These are phyloP conservation scores for Luperina testacea DNA, from an alignment of 2,888 invertebrate species.

Conservation along the genomic window DNA sequence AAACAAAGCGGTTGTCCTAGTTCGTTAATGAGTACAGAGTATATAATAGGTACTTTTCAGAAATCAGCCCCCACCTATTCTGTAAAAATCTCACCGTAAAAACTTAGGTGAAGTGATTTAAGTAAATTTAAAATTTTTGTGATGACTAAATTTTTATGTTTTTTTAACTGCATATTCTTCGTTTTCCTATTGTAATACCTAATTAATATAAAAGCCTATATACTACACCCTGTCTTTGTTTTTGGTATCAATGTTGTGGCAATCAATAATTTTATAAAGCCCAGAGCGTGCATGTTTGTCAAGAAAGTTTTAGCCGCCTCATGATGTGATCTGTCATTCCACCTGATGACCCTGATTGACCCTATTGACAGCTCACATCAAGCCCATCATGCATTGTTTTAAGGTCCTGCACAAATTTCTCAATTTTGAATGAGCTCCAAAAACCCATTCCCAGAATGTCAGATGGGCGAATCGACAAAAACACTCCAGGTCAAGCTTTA, in stretches of 20 bases:
- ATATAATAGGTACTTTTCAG: not conserved
- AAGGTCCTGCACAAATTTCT: not conserved
- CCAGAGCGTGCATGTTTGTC: too few relatives aligned
- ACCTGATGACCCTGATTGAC: too few relatives aligned
- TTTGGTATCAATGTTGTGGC: too few relatives aligned
- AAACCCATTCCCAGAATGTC: not conserved
- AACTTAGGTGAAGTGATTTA: not conserved
- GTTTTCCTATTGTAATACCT: too few relatives aligned
- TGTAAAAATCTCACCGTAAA: not conserved
- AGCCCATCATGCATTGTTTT: not conserved
- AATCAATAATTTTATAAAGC: too few relatives aligned
- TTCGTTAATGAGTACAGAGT: not conserved
- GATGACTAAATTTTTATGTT: too few relatives aligned
- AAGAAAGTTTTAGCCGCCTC: too few relatives aligned
- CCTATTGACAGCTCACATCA: not conserved
- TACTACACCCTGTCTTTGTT: too few relatives aligned
- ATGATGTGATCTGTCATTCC: too few relatives aligned
- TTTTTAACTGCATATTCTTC: too few relatives aligned
- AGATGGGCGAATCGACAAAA: not conserved
- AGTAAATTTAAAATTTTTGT: too few relatives aligned
- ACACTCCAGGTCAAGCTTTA: not conserved
- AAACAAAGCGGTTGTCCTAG: conserved; percentile 17
- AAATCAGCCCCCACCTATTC: not conserved
- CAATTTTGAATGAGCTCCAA: not conserved
- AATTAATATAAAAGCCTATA: too few relatives aligned